phyloP scores from a whole-genome alignment of 2,113 vertebrate genomes.

The Platanista minor region DNA sequence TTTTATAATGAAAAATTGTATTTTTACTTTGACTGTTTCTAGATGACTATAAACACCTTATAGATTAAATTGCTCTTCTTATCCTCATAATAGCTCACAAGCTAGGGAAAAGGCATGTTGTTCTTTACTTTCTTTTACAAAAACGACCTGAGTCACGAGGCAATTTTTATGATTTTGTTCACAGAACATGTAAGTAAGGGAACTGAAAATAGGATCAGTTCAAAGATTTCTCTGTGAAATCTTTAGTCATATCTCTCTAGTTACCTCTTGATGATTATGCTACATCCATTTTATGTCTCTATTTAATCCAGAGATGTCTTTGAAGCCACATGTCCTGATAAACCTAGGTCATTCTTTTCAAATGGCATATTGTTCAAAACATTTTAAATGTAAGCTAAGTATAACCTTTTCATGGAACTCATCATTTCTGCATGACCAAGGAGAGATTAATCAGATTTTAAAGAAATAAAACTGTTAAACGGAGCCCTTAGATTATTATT shows the following conservation, averaged over 20 bases:
- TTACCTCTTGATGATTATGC: neutral
- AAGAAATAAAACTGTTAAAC: conserved; percentile 9
- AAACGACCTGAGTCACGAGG: neutral
- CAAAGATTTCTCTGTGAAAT: neutral
- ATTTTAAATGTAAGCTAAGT: neutral
- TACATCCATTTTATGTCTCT: neutral
- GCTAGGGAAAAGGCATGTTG: neutral
- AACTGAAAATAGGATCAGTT: neutral
- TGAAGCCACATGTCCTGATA: neutral
- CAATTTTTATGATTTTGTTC: neutral
- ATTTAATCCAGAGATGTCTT: neutral
- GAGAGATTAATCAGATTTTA: neutral
- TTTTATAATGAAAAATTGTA: neutral
- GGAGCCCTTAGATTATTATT: neutral
- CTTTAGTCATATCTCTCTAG: neutral
- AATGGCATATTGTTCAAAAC: neutral
- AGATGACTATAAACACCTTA: neutral
- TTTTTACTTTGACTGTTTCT: neutral
- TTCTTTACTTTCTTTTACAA: neutral
- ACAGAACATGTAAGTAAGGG: neutral
- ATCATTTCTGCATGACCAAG: conserved; percentile 22
- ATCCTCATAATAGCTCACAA: neutral
- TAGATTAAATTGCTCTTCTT: neutral
- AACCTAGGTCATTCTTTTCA: neutral
- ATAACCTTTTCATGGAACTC: neutral